Conservation (phyloP, 2,113 vertebrate species). For the Helogale parvula region DNA sequence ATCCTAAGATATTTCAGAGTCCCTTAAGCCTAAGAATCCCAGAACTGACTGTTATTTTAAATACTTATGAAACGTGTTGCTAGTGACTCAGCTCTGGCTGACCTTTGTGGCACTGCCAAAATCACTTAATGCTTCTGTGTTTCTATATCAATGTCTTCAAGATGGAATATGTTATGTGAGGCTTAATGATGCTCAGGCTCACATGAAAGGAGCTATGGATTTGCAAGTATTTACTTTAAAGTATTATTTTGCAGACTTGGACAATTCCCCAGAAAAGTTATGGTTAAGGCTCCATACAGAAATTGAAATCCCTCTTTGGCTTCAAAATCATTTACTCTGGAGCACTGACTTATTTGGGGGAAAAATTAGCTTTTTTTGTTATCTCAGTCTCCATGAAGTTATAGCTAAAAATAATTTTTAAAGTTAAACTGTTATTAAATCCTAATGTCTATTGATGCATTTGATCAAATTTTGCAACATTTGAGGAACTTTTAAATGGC, state of each 20-base stretch:
- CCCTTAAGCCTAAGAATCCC: conserved; percentile 22
- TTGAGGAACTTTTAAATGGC: conserved; percentile 14
- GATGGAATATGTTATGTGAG: conserved; percentile 62
- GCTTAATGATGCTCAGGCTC: conserved; percentile 68
- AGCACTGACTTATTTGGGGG: conserved; percentile 27
- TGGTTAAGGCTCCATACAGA: conserved; percentile 59
- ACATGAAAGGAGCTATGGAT: conserved; percentile 73
- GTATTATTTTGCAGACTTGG: conserved; percentile 73
- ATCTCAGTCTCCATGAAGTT: conserved; percentile 42
- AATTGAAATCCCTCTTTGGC: conserved; percentile 66
- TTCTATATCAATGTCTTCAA: conserved; percentile 63
- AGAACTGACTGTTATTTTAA: conserved; percentile 45
- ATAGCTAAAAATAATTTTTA: conserved; percentile 53
- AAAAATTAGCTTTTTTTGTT: not conserved
- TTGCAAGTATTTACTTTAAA: conserved; percentile 76
- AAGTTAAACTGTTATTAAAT: conserved; percentile 56
- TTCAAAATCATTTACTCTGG: conserved; percentile 65
- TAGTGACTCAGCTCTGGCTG: conserved; percentile 53
- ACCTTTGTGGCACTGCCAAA: conserved; percentile 44
- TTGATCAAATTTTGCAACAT: conserved; percentile 9
- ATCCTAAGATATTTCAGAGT: conserved; percentile 17
- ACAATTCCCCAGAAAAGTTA: conserved; percentile 71
- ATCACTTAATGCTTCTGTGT: conserved; percentile 64
- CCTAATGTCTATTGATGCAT: not conserved
- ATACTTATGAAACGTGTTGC: conserved; percentile 28